phyloP scores from a whole-genome alignment of 2,888 invertebrate genomes.

The Ypsolopha scabrella region DNA sequence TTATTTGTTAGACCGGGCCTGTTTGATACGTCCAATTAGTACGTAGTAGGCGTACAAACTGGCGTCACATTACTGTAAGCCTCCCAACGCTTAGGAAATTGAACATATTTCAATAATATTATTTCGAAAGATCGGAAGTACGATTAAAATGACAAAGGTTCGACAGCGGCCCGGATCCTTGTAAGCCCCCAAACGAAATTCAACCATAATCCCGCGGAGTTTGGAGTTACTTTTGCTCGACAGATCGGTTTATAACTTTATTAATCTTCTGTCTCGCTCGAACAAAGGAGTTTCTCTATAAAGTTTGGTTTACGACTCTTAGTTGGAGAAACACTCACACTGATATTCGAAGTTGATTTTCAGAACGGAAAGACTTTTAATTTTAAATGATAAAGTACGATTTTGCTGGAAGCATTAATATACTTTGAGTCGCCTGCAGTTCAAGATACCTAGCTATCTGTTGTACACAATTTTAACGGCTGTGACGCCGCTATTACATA shows the following conservation, averaged over 20 bases:
- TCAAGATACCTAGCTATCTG: too few relatives aligned
- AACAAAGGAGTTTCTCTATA: conserved; percentile 18
- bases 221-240: conserved; percentile 28
- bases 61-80: too few relatives aligned
- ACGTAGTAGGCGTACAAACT: too few relatives aligned
- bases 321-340: too few relatives aligned
- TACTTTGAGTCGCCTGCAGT: too few relatives aligned
- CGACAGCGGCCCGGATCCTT: conserved; percentile 46
- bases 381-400: not conserved
- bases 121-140: conserved; percentile 66
- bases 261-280: conserved; percentile 38
- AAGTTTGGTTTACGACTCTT: conserved; percentile 27
- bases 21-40: too few relatives aligned
- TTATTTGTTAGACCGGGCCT: too few relatives aligned
- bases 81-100: conserved; percentile 55
- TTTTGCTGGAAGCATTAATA: not conserved
- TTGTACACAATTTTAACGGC: too few relatives aligned
- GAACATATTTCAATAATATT: conserved; percentile 69
- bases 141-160: conserved; percentile 69
- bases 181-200: conserved; percentile 31
- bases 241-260: conserved; percentile 37
- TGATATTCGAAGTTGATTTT: too few relatives aligned
- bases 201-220: conserved; percentile 29
- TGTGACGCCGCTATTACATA: too few relatives aligned
- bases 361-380: not conserved